A percentile compares a stretch with the other conserved stretches of the same genome.
phyloP scores from a whole-genome alignment of 1,140 invertebrate species.

The Drosophila bocki region DNA sequence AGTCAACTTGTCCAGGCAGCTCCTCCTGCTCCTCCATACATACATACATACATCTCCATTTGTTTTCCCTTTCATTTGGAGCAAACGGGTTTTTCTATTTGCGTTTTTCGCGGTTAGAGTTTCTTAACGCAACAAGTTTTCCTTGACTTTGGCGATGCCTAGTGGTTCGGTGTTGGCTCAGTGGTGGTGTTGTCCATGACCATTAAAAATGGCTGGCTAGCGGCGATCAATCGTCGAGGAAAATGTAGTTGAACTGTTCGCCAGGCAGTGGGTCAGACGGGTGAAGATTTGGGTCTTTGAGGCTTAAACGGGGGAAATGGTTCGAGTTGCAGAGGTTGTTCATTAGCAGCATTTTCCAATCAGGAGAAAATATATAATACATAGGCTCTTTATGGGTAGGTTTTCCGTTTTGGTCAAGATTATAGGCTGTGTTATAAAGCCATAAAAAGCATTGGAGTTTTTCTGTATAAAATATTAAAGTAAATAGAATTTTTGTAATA shows the following conservation, averaged over 20 bases:
- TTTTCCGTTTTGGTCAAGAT: neutral
- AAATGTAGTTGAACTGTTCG: conserved; percentile 51
- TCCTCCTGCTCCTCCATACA: conserved; percentile 11
- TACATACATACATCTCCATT: conserved; percentile 20
- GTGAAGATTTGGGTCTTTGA: conserved; percentile 43
- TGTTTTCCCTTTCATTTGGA: conserved; percentile 58
- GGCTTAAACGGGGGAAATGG: conserved; percentile 15
- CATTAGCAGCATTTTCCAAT: neutral
- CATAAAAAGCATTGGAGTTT: neutral
- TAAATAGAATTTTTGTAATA: neutral
- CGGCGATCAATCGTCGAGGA: conserved; percentile 9
- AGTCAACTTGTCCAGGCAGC: conserved; percentile 36
- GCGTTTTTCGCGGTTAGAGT: conserved; percentile 45
- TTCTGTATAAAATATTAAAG: too few relatives aligned
- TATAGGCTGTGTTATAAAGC: neutral
- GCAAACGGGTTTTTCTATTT: conserved; percentile 48
- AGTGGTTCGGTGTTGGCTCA: conserved; percentile 12
- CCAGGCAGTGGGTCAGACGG: conserved; percentile 68
- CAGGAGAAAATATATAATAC: neutral
- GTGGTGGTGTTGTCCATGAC: conserved; percentile 23
- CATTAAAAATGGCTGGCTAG: conserved; percentile 30
- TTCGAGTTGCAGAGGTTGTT: neutral
- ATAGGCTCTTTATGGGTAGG: neutral
- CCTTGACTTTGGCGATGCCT: conserved; percentile 41
- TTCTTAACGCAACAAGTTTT: conserved; percentile 61